Evolutionary conservation across 2,888 invertebrate genomes (phyloP).

Genomic region (Tromatobia lineatoria): DNA sequence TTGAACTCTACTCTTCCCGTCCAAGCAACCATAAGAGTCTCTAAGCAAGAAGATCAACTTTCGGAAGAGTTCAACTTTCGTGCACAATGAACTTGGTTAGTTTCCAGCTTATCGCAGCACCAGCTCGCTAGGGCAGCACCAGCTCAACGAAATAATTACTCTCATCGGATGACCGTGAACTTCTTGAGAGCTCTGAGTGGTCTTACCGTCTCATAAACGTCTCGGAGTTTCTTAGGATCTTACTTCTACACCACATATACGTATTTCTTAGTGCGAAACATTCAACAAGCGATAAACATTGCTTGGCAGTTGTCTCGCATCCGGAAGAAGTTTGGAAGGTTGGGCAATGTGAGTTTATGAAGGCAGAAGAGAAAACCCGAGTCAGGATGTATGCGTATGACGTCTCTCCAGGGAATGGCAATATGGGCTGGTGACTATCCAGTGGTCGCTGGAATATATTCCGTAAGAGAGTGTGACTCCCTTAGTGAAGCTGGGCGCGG

Average conservation of each 20-base stretch:
- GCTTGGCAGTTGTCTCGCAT: constrained; percentile 50
- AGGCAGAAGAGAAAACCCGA: constrained; percentile 23
- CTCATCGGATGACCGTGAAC: not conserved
- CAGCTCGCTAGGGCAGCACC: too few relatives aligned
- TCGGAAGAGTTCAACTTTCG: too few relatives aligned
- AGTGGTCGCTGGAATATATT: constrained; percentile 49
- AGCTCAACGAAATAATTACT: not conserved
- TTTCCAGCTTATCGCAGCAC: too few relatives aligned
- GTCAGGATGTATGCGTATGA: constrained; percentile 27
- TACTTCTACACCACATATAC: constrained; percentile 8
- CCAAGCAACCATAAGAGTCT: too few relatives aligned
- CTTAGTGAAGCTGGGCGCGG: constrained; percentile 14
- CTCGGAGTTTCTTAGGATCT: constrained; percentile 17
- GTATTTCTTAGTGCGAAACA: constrained; percentile 8
- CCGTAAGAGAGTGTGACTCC: constrained; percentile 34
- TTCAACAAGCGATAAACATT: constrained; percentile 58
- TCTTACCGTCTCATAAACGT: constrained; percentile 17
- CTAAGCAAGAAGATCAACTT: too few relatives aligned
- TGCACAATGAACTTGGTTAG: too few relatives aligned
- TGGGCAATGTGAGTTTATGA: constrained; percentile 41
- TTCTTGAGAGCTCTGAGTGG: constrained; percentile 30
- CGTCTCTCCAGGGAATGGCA: constrained; percentile 55
- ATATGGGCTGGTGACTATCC: constrained; percentile 47
- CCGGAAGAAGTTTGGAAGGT: constrained; percentile 56
- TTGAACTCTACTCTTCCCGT: too few relatives aligned